Conservation (phyloP, 1,140 invertebrate genomes). For the Temnothorax nylanderi region DNA sequence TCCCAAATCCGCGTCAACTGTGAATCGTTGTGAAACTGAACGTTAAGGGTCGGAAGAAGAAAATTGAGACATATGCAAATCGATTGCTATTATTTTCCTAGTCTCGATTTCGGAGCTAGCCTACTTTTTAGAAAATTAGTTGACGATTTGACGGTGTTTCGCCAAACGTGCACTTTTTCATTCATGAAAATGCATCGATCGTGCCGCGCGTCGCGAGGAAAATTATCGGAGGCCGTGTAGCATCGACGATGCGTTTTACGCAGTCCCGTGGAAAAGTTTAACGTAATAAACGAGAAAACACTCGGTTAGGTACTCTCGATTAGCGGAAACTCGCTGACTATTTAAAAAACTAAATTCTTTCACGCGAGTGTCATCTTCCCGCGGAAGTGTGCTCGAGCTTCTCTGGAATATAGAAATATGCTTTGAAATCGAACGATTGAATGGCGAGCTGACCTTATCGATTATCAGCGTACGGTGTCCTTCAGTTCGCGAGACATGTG, state of each 20-base stretch:
- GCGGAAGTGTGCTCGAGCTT: background rate
- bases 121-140: background rate
- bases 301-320: background rate
- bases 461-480: conserved; percentile 30
- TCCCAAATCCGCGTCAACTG: background rate
- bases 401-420: background rate
- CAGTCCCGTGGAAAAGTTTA: background rate
- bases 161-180: background rate
- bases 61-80: too few species aligned
- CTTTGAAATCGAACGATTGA: conserved; percentile 3
- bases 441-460: conserved; percentile 8
- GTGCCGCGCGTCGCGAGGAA: background rate
- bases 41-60: background rate
- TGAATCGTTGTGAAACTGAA: background rate
- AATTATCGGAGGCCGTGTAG: conserved; percentile 6
- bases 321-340: background rate
- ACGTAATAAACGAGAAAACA: background rate
- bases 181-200: conserved; percentile 18
- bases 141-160: background rate
- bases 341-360: background rate
- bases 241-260: background rate
- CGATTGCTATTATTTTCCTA: background rate
- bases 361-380: background rate
- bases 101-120: background rate
- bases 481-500: conserved; percentile 11